These are phyloP conservation scores for Mastomys natalensis DNA, from an alignment of 2,113 vertebrate genomes.

Conservation along the genomic window DNA sequence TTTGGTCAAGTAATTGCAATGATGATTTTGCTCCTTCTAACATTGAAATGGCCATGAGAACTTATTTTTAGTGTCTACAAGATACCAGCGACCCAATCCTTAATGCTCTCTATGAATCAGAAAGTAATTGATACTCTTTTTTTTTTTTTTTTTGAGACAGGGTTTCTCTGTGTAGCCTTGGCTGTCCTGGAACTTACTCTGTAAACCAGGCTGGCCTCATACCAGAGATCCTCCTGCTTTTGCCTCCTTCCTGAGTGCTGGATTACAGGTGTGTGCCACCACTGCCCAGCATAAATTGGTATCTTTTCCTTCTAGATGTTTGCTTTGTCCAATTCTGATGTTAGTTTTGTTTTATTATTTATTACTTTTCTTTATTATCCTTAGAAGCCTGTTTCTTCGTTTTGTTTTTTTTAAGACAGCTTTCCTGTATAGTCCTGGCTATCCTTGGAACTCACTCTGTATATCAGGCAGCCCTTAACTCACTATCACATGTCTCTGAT, in stretches of 20 bases:
- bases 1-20: conserved; percentile 22
- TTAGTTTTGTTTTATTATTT: background rate
- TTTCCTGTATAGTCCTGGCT: background rate
- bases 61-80: conserved; percentile 27
- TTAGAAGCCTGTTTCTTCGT: background rate
- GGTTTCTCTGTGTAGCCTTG: background rate
- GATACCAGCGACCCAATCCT: background rate
- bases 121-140: background rate
- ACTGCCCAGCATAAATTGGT: background rate
- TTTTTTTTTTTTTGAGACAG: background rate
- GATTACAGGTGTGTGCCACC: background rate
- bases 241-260: background rate
- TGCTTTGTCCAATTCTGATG: background rate
- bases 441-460: background rate
- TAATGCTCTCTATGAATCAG: background rate
- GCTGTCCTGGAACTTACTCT: background rate
- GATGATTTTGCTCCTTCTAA: conserved; percentile 27
- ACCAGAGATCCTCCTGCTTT: background rate
- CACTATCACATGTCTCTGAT: background rate
- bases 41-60: background rate
- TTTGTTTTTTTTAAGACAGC: background rate
- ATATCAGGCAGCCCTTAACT: no score
- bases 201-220: background rate
- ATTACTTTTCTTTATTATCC: background rate
- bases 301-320: background rate